These are phyloP conservation scores for Drosophila nr. perissopoda DNA, from an alignment of 2,888 invertebrate species.

Conservation along the genomic window DNA sequence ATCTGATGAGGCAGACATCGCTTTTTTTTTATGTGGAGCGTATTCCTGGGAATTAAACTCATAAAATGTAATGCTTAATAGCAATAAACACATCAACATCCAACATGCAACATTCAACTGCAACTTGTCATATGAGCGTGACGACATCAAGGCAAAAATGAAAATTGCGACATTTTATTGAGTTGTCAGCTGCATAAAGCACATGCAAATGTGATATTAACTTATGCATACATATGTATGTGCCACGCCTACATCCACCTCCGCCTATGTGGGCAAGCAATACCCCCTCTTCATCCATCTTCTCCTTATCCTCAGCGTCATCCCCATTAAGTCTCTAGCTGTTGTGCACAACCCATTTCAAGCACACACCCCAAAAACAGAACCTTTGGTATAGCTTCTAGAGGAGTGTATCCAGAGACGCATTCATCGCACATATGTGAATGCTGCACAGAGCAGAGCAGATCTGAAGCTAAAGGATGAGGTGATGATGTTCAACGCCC, in stretches of 20 bases:
- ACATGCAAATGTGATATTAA: constrained; percentile 54
- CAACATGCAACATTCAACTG: constrained; percentile 36
- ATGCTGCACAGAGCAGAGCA: not conserved
- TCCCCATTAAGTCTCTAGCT: constrained; percentile 29
- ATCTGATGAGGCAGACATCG: not conserved
- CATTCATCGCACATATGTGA: constrained; percentile 42
- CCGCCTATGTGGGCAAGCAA: constrained; percentile 25
- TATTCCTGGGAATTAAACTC: constrained; percentile 53
- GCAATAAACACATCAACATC: constrained; percentile 74
- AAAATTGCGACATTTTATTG: constrained; percentile 78
- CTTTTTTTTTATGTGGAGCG: constrained; percentile 5
- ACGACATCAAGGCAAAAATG: constrained; percentile 62
- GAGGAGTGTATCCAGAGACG: constrained; percentile 18
- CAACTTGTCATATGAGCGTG: constrained; percentile 63
- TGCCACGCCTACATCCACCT: constrained; percentile 50
- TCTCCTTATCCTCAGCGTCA: constrained; percentile 5
- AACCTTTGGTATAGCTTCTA: constrained; percentile 14
- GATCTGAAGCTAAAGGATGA: constrained; percentile 59
- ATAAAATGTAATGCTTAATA: constrained; percentile 58
- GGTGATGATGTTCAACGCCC: constrained; percentile 75
- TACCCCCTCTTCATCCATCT: not conserved
- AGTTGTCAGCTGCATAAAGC: constrained; percentile 73
- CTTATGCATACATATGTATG: constrained; percentile 26
- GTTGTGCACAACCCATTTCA: constrained; percentile 28
- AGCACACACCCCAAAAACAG: constrained; percentile 70